These are phyloP conservation scores for Micrastur ruficollis DNA, from an alignment of 2,797 vertebrate genomes.

Conservation along the genomic window DNA sequence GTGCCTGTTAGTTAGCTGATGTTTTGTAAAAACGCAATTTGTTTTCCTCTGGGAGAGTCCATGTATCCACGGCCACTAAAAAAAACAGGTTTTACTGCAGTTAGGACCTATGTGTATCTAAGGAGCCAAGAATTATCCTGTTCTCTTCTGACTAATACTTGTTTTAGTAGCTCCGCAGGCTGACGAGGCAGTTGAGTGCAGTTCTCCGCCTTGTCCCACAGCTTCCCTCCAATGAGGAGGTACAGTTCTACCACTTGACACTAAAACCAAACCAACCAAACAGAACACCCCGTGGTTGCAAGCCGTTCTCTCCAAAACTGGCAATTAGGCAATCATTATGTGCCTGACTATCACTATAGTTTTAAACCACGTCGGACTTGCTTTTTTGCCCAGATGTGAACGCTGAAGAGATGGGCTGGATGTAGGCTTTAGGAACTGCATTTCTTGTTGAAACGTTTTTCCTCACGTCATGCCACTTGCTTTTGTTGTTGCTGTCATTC, in stretches of 20 bases:
- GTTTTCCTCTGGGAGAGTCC: neutral
- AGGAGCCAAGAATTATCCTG: neutral
- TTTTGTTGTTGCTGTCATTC: neutral
- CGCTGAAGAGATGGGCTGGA: neutral
- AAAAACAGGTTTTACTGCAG: neutral
- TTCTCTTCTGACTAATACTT: neutral
- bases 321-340: neutral
- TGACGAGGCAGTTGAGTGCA: neutral
- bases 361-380: neutral
- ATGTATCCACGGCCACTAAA: neutral
- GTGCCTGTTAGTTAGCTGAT: neutral
- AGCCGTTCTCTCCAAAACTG: neutral
- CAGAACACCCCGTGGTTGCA: neutral
- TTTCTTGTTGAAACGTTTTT: neutral
- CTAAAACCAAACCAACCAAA: neutral
- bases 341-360: neutral
- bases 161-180: neutral
- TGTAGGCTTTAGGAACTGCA: neutral
- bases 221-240: neutral
- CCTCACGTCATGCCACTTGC: neutral
- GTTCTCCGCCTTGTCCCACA: neutral
- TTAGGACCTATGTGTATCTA: neutral
- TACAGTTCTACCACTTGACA: neutral
- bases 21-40: neutral
- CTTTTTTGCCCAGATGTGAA: neutral